Conservation (phyloP, 2,797 vertebrate genomes). For the Pangasius larnaudii region DNA sequence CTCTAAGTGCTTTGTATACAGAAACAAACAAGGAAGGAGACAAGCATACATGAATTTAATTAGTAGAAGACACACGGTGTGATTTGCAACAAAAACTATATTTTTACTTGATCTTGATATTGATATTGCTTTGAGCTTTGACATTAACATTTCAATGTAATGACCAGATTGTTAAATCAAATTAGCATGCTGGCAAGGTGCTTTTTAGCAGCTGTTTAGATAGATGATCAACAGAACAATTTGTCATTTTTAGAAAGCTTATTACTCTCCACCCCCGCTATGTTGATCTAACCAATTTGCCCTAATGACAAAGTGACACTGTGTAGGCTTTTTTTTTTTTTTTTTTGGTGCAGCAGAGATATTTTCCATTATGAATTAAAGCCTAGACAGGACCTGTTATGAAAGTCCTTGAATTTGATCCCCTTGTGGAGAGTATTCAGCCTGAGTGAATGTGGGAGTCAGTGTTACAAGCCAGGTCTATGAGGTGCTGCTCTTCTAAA, state of each 20-base stretch:
- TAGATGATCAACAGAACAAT: constrained; percentile 53
- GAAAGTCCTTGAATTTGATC: constrained; percentile 39
- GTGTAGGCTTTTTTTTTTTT: constrained; percentile 8
- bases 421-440: constrained; percentile 10
- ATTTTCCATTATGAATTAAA: constrained; percentile 42
- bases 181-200: constrained; percentile 49
- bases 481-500: constrained; percentile 1
- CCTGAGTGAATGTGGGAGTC: constrained; percentile 5
- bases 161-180: constrained; percentile 50
- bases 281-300: constrained; percentile 44
- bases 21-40: constrained; percentile 1
- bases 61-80: not conserved
- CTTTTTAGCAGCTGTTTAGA: constrained; percentile 56
- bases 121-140: constrained; percentile 47
- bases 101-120: constrained; percentile 39
- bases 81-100: not conserved
- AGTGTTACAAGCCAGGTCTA: constrained; percentile 20
- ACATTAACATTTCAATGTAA: constrained; percentile 50
- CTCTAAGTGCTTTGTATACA: not conserved
- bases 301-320: constrained; percentile 26
- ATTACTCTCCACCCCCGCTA: constrained; percentile 44
- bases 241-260: constrained; percentile 52
- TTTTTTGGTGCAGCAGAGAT: not conserved
- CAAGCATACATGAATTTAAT: not conserved
- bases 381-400: constrained; percentile 29